Conservation (phyloP, 1,140 invertebrate genomes). For the Hormaphis cornu region DNA sequence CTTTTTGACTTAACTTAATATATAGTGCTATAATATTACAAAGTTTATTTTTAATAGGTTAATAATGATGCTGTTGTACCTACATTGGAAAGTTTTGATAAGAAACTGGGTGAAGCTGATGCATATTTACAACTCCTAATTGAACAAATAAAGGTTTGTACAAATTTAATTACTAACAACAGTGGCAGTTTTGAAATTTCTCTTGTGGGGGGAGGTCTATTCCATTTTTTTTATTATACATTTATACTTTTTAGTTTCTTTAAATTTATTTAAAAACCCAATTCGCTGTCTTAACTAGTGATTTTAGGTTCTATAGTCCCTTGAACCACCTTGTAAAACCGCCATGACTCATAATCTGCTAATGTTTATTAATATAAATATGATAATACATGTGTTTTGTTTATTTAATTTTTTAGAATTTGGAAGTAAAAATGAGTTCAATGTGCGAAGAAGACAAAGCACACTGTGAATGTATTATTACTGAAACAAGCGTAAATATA, state of each 20-base stretch:
- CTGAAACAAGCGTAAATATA: constrained; percentile 25
- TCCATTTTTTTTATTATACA: too few species aligned
- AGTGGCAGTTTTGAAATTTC: too few species aligned
- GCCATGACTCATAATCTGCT: too few species aligned
- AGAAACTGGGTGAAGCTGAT: constrained; percentile 87
- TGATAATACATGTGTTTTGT: not conserved
- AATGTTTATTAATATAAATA: not conserved
- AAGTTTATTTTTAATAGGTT: not conserved
- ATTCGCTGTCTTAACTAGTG: too few species aligned
- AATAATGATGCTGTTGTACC: constrained; percentile 41
- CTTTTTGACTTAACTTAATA: not conserved
- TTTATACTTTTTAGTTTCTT: too few species aligned
- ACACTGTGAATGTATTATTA: constrained; percentile 42
- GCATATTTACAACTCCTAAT: constrained; percentile 93
- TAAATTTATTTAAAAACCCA: too few species aligned
- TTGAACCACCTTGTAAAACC: too few species aligned
- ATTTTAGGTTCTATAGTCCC: too few species aligned
- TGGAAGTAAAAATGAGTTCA: constrained; percentile 44
- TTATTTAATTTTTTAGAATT: constrained; percentile 38
- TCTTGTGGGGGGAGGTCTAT: too few species aligned
- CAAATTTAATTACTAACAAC: not conserved
- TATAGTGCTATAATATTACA: not conserved
- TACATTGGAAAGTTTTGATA: constrained; percentile 71
- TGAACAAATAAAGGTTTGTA: constrained; percentile 71
- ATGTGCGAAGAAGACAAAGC: constrained; percentile 44